Conservation (phyloP, 2,113 vertebrate genomes). For the Aix galericulata region DNA sequence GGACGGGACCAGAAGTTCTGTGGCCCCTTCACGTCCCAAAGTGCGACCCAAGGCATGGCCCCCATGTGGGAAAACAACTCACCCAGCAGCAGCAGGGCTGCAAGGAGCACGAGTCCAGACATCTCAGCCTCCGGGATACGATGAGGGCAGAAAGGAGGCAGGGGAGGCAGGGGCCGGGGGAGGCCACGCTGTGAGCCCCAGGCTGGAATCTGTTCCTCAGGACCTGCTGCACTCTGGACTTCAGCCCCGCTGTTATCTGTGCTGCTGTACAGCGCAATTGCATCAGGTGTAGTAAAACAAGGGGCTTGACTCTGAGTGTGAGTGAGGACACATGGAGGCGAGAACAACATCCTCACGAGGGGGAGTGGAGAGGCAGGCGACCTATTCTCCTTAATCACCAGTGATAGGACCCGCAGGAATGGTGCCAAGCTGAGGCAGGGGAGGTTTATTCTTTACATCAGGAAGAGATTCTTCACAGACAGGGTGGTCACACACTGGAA, state of each 20-base stretch:
- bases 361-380: too few relatives aligned
- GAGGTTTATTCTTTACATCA: too few relatives aligned
- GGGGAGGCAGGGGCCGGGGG: background rate
- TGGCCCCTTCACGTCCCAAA: background rate
- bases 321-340: rapidly evolving
- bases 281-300: background rate
- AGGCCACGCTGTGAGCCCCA: background rate
- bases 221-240: slow-evolving; percentile 11
- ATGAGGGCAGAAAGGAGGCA: rapidly evolving
- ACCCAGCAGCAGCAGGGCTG: slow-evolving; percentile 26
- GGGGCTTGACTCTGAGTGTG: rapidly evolving
- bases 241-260: slow-evolving; percentile 28
- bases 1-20: rapidly evolving
- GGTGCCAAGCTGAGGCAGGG: too few relatives aligned
- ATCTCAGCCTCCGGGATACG: background rate
- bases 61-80: background rate
- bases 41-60: background rate
- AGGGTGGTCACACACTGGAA: too few relatives aligned
- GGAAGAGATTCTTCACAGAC: too few relatives aligned
- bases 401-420: too few relatives aligned
- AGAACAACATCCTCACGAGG: too few relatives aligned
- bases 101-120: background rate
- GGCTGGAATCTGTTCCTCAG: background rate
- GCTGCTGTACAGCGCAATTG: rapidly evolving
- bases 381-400: too few relatives aligned